Evolutionary conservation across 2,888 invertebrate genomes (phyloP), one percentile per base, ranked within the genome.

Genomic region (Drosophila conformis): DNA sequence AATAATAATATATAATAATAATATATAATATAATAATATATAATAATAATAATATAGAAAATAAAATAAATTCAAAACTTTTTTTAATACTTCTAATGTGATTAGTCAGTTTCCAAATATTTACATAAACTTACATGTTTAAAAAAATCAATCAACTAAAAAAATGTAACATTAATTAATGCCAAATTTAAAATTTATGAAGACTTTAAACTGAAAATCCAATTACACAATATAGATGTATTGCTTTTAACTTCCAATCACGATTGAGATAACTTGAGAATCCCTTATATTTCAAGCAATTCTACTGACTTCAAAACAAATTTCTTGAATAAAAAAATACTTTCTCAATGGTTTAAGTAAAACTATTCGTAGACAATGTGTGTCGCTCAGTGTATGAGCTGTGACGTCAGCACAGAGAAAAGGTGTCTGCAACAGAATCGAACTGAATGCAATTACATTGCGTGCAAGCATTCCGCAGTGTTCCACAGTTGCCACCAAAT

Each of bases 391-490:
- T 79, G 79, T 31, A 64, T 18, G n/a, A n/a, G 15, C 8, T 61
- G 59, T 83, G 78, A 78, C 79, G 69, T 69, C 70, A 72, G 53
- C 42, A n/a, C 38, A 53, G 52, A 54, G 51, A 54, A 42, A 61
- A 68, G 68, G 68, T 79, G 80, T 78, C 72, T 62, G 42, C 48
- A 15, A 51, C 35, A 59, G 75, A 69, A 52, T 56, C 70, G 38
- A 60, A 69, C 49, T 46, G 48, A 58, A 33, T 64, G 63, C 79
- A 89, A 80, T 82, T 85, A 74, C 81, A 82, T 89, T 90, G 89
- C 87, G 82, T 80, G 88, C 86, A 78, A 64, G 56, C 63, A 82
- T 80, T 48, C 60, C 27, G 51, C 46, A 46, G 25, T 25, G 25
- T 25, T 46, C 25, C 46, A 46, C 27, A 64, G 76, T 63, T 57